Base-by-base conservation (phyloP, 2,113 vertebrate species). In the Eulemur macaco region DNA sequence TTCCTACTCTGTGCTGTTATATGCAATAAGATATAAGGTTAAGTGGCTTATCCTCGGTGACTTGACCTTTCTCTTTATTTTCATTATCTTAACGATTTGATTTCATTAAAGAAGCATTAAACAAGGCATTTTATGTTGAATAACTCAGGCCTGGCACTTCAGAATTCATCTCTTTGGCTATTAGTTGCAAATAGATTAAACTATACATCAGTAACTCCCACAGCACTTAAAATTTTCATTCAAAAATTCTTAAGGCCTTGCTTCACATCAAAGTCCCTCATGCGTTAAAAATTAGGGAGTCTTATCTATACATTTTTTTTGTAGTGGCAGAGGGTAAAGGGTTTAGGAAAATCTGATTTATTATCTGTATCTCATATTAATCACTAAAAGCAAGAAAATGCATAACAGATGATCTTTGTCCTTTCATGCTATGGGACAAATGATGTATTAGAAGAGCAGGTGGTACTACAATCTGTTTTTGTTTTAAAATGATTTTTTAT, bases 31-130 rank as follows among this genome's bases (percentile, higher is more conserved):
- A 91, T 91, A 88, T 87, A 97, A 97, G 97, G 96, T 97, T 98
- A 98, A 98, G 95, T 97, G 97, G 95, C 97, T 96, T 96, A 93
- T 95, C 97, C 97, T 81, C n/a, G 15, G 73, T 94, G 91, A 73
- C 89, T 86, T 97, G 97, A 96, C 97, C 98, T 97, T 97, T 97
- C 83, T 85, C 86, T 89, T 97, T 96, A 96, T 97, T 97, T 98
- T 98, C 97, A 97, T 97, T 97, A 96, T 94, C 83, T 95, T 96
- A 95, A 94, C 76, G 2, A 95, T 95, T 97, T 97, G 91, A 97
- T 97, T 98, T 97, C 96, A 98, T 98, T 97, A 97, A 97, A 96
- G 96, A 97, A 95, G 95, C 95, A 96, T 98, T 97, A 97, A 98
- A 98, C 91, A 97, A 94, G 91, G 89, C 95, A 77, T 96, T 93